These are phyloP conservation scores for Ochropleura plecta DNA, from an alignment of 2,888 invertebrate genomes.

Conservation along the genomic window DNA sequence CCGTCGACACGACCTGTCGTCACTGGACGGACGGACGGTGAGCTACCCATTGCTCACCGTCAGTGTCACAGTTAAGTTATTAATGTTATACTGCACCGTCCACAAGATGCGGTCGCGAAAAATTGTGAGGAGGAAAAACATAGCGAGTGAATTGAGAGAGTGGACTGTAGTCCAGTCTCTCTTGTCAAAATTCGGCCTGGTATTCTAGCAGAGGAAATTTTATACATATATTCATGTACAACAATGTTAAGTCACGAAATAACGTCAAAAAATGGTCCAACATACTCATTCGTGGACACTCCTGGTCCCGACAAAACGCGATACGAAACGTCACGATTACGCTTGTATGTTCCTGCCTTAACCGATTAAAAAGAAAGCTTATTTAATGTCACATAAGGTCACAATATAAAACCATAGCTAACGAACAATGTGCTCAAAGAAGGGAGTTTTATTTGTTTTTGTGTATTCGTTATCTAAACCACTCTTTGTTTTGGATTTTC, in stretches of 20 bases:
- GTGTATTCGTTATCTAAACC: conserved; percentile 75
- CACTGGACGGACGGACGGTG: no score
- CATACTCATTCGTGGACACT: background rate
- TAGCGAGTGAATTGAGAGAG: background rate
- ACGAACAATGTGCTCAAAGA: conserved; percentile 67
- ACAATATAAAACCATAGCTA: conserved; percentile 62
- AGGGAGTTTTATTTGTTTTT: conserved; percentile 74
- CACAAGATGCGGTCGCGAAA: background rate
- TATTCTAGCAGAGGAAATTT: background rate
- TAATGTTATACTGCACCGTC: background rate
- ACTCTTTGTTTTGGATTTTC: conserved; percentile 71
- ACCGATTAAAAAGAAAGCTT: conserved; percentile 27
- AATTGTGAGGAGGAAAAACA: background rate
- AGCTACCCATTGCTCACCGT: no score
- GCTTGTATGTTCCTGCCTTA: conserved; percentile 10
- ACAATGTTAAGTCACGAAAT: background rate
- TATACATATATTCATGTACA: background rate
- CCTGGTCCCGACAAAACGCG: background rate
- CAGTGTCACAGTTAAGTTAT: background rate
- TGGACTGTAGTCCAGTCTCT: background rate
- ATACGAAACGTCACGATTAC: background rate
- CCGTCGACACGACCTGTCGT: no score
- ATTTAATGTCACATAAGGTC: conserved; percentile 51
- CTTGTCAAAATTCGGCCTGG: background rate
- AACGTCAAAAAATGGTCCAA: background rate